phyloP scores from a whole-genome alignment of 2,888 invertebrate genomes.

The Muschampia plurimacula region DNA sequence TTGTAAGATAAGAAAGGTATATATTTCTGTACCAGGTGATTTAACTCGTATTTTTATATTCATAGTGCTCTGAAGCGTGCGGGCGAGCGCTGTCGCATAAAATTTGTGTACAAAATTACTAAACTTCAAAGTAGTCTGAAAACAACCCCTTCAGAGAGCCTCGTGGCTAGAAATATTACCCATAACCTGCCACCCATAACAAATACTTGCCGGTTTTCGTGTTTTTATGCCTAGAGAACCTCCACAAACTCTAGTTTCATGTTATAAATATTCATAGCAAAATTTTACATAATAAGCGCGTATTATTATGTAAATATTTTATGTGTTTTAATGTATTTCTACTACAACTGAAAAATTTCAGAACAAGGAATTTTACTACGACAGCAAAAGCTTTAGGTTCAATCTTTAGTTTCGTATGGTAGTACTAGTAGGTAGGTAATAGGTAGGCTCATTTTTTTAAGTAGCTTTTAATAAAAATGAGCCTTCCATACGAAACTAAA shows the following conservation, averaged over 20 bases:
- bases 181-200: slow-evolving; percentile 22
- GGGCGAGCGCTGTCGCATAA: slow-evolving; percentile 33
- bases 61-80: slow-evolving; percentile 47
- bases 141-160: slow-evolving; percentile 31
- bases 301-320: not conserved
- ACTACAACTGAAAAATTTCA: not conserved
- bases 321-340: not conserved
- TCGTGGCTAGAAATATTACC: slow-evolving; percentile 23
- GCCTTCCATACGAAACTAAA: too few species aligned
- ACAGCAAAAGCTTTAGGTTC: too few species aligned
- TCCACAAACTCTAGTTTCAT: slow-evolving; percentile 15
- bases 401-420: too few species aligned
- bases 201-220: slow-evolving; percentile 20
- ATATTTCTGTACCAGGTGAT: slow-evolving; percentile 24
- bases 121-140: slow-evolving; percentile 34
- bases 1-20: not conserved
- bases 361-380: not conserved
- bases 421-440: too few species aligned
- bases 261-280: slow-evolving; percentile 18
- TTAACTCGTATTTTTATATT: slow-evolving; percentile 48
- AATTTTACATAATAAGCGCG: not conserved
- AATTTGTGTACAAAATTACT: slow-evolving; percentile 38
- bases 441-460: too few species aligned
- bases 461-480: too few species aligned
- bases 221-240: not conserved